A percentile compares a stretch with the other conserved stretches of the same genome.
Conservation (phyloP, 2,113 vertebrate genomes). For the Urocolius indicus region DNA sequence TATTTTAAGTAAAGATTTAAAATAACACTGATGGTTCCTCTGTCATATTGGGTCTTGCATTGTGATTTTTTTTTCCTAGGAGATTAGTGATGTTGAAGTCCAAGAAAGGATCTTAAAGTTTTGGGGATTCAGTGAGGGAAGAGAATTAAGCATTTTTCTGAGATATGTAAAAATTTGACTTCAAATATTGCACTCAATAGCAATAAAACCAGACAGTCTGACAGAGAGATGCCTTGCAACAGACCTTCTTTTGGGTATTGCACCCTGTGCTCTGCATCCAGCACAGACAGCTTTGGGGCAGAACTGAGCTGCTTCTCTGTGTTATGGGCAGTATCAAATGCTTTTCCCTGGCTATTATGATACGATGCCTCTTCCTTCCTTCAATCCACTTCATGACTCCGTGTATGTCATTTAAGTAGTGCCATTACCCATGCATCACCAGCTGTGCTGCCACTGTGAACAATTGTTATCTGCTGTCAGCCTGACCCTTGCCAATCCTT, state of each 20-base stretch:
- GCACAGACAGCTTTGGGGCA: accelerated
- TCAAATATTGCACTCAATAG: neutral
- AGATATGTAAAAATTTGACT: neutral
- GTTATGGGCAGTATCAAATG: accelerated
- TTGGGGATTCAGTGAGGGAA: neutral
- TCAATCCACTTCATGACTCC: neutral
- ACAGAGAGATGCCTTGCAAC: neutral
- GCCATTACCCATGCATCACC: neutral
- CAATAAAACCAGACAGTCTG: neutral
- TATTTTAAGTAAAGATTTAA: conserved; percentile 33
- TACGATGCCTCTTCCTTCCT: neutral
- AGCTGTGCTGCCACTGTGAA: neutral
- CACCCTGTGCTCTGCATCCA: neutral
- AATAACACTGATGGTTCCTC: neutral
- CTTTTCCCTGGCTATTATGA: neutral
- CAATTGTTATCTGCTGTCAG: neutral
- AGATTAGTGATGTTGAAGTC: neutral
- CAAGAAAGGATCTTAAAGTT: neutral
- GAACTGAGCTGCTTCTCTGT: neutral
- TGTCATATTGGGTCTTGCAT: neutral
- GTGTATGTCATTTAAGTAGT: neutral
- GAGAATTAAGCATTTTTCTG: neutral
- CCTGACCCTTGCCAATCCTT: neutral
- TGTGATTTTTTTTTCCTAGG: neutral
- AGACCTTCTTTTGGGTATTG: neutral